A percentile compares a stretch with the other conserved stretches of the same genome.
Conservation (phyloP, 2,797 vertebrate species). For the Xenopus petersii region DNA sequence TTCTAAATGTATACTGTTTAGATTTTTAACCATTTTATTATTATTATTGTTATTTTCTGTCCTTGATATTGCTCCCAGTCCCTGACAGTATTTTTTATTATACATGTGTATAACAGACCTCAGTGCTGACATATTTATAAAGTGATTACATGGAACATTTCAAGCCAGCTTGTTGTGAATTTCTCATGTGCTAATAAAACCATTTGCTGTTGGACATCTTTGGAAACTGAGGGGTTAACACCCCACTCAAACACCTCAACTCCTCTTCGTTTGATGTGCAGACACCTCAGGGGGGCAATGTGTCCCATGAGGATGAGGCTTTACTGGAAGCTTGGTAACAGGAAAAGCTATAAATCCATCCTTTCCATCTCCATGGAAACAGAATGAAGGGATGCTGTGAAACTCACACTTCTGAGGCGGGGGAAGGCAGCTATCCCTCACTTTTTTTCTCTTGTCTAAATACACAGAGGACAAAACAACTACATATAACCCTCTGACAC, state of each 20-base stretch:
- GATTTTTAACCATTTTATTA: too few species aligned
- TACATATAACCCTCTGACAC: background rate
- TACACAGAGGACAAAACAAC: constrained; percentile 28
- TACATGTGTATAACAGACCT: too few species aligned
- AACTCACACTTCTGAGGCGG: constrained; percentile 24
- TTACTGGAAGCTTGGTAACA: constrained; percentile 42
- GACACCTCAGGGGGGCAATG: constrained; percentile 28
- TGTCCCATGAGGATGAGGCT: constrained; percentile 36
- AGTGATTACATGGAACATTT: too few species aligned
- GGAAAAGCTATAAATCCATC: constrained; percentile 36
- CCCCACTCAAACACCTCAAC: constrained; percentile 1
- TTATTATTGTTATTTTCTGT: too few species aligned
- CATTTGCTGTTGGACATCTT: too few species aligned
- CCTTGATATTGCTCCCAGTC: too few species aligned
- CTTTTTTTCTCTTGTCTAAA: constrained; percentile 16
- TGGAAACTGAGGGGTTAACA: constrained; percentile 12
- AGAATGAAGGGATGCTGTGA: constrained; percentile 37
- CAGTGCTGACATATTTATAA: too few species aligned
- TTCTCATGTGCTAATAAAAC: too few species aligned
- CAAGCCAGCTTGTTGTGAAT: too few species aligned
- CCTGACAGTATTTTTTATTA: too few species aligned
- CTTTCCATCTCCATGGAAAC: constrained; percentile 42
- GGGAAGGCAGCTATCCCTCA: constrained; percentile 15
- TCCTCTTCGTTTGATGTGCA: constrained; percentile 28
- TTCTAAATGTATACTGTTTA: too few species aligned